Percentiles rank a stretch among this genome's conserved stretches.
phyloP scores from a whole-genome alignment of 2,113 vertebrate genomes.

The Elachura formosa region DNA sequence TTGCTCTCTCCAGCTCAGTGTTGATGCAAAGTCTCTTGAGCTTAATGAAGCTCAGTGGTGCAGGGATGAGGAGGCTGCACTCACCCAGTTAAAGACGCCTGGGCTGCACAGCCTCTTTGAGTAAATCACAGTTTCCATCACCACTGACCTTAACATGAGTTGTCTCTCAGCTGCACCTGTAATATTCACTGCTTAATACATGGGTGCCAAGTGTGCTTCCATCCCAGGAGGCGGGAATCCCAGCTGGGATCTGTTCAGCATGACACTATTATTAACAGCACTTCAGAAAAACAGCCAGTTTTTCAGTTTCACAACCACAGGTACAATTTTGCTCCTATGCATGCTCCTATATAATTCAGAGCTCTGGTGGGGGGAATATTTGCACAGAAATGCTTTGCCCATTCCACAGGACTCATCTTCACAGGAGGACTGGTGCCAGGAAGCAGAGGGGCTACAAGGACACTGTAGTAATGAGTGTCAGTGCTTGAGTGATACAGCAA shows the following conservation, averaged over 20 bases:
- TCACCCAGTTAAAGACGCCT: neutral
- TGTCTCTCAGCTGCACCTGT: neutral
- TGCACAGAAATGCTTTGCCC: neutral
- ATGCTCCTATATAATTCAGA: neutral
- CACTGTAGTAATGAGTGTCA: neutral
- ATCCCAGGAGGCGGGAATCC: too few species aligned
- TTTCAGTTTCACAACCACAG: neutral
- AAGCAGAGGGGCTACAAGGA: neutral
- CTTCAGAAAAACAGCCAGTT: neutral
- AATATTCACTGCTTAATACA: neutral
- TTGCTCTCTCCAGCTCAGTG: neutral
- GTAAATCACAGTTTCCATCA: neutral
- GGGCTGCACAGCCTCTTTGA: neutral
- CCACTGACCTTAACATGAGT: neutral
- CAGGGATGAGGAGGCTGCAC: neutral
- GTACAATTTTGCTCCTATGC: neutral
- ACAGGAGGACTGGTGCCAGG: neutral
- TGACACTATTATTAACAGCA: neutral
- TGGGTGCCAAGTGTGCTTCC: neutral
- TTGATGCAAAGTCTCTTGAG: neutral
- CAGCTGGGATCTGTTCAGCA: neutral
- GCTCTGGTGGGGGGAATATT: rapidly evolving
- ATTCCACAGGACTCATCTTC: neutral
- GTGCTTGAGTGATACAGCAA: neutral
- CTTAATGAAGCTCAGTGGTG: neutral